These are phyloP conservation scores for Furnarius figulus DNA, from an alignment of 2,113 vertebrate genomes.

Conservation along the genomic window DNA sequence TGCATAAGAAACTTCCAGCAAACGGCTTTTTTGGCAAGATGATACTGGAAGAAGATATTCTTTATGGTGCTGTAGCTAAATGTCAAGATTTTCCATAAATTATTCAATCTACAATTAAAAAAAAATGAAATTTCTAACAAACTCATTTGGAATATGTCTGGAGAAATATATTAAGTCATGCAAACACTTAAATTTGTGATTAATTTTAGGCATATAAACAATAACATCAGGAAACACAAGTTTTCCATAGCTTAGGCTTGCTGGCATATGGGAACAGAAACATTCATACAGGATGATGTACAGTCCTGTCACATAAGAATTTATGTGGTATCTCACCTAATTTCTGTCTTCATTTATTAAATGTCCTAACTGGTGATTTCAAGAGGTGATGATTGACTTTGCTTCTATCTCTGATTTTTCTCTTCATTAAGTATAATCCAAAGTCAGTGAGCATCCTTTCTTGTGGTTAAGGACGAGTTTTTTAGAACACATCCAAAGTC, in stretches of 20 bases:
- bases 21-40: neutral
- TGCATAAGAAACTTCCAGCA: neutral
- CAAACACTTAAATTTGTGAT: neutral
- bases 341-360: fast-evolving
- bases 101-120: neutral
- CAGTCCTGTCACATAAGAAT: neutral
- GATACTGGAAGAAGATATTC: neutral
- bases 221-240: neutral
- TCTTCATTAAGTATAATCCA: neutral
- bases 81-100: neutral
- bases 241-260: neutral
- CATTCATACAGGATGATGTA: too few species aligned
- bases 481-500: fast-evolving
- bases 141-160: neutral
- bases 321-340: neutral
- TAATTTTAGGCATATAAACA: neutral
- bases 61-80: neutral
- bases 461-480: neutral
- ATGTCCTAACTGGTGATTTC: neutral
- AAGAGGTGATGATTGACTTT: neutral
- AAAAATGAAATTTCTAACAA: neutral
- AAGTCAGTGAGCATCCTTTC: neutral
- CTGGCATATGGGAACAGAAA: neutral
- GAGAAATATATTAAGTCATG: neutral
- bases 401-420: neutral